Conservation (phyloP, 1,140 invertebrate genomes). For the Tyrophagus putrescentiae region DNA sequence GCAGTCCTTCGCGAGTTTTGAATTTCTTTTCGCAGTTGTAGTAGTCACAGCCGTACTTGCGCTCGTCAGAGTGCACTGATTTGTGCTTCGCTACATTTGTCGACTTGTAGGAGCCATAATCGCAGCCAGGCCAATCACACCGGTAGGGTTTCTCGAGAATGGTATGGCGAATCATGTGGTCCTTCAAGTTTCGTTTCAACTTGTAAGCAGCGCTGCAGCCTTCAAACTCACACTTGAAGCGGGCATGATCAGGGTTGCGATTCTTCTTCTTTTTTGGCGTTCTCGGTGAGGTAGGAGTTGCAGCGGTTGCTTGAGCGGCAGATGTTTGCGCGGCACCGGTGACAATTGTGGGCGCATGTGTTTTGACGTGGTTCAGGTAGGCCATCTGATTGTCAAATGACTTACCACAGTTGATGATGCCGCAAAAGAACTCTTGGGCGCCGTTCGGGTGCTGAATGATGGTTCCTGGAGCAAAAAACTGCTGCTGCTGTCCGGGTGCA, state of each 20-base stretch:
- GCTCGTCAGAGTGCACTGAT: constrained; percentile 13
- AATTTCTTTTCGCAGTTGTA: constrained; percentile 16
- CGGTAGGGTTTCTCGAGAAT: constrained; percentile 15
- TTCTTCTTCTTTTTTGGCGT: neutral
- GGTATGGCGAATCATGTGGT: constrained; percentile 13
- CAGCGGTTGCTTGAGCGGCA: neutral
- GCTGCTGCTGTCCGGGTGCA: neutral
- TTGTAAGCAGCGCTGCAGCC: constrained; percentile 10
- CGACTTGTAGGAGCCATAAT: constrained; percentile 13
- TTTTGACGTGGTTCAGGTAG: constrained; percentile 10
- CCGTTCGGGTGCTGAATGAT: constrained; percentile 13
- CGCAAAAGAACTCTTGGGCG: neutral
- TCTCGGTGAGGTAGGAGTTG: neutral
- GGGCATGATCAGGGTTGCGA: constrained; percentile 6
- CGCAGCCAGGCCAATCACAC: constrained; percentile 14
- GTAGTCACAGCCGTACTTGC: constrained; percentile 11
- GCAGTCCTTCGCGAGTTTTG: constrained; percentile 12
- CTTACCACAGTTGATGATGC: constrained; percentile 10
- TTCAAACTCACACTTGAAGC: constrained; percentile 17
- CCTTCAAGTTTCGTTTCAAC: constrained; percentile 14
- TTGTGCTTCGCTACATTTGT: constrained; percentile 15
- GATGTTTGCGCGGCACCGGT: neutral
- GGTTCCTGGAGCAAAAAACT: constrained; percentile 12
- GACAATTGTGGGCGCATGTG: neutral
- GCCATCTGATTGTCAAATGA: constrained; percentile 2